Base-by-base conservation (phyloP, 2,797 vertebrate genomes). In the Scarus forsteni region DNA sequence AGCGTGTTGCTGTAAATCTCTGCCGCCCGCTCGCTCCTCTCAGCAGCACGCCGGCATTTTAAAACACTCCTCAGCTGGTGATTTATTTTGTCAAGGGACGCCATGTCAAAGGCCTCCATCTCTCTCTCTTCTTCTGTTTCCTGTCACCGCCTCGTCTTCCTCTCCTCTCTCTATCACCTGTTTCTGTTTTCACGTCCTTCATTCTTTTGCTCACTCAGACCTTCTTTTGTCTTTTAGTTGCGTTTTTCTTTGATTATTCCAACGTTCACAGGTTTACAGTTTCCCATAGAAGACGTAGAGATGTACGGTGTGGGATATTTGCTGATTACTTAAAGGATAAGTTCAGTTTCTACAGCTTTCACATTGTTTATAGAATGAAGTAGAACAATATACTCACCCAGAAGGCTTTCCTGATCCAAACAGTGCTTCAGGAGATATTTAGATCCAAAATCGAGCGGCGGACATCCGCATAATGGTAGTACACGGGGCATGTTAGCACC, bases 51-150 rank as follows among this genome's bases (percentile, higher is more conserved):
- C 53, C 43, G 69, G 68, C 75, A 68, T 77, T 66, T 77, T 66
- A 65, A 80, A 76, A 80, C 78, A 70, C 69, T 79, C 70, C 66
- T 55, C 60, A 13, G 61, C 49, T 27, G 0, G 15, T 72, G 75
- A 79, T 81, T 81, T 79, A 78, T 72, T 67, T 46, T 59, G 65
- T 53, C 58, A 11, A 39, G 16, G 51, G 56, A 36, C 48, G 67
- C 60, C 60, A 38, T 78, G 78, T 78, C 78, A 55, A 36, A 63
- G 45, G n/a, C 52, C 19, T 34, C 18, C 19, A 5, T 27, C 48
- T 50, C 48, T 50, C 7, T 43, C 42, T 48, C 35, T 10, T 69
- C 40, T 27, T 48, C 38, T 27, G 44, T 16, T 56, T 50, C 55
- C 49, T 45, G 10, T 35, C 27, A 34, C 7, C 6, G 7, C 3